Conservation (phyloP, 2,888 invertebrate species). For the Macrophya annulata region DNA sequence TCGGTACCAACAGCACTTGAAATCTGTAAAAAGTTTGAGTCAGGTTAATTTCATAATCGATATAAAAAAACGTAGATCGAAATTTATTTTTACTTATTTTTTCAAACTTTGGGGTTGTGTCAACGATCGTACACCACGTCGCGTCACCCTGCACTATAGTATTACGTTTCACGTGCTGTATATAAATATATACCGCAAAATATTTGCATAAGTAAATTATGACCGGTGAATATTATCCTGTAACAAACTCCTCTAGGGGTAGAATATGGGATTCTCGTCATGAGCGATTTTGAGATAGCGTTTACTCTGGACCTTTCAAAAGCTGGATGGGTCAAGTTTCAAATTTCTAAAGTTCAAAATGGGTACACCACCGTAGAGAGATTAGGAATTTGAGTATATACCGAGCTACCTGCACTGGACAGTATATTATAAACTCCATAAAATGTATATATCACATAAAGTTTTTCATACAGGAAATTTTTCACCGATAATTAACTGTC, state of each 20-base stretch:
- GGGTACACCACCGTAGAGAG: background rate
- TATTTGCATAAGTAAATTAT: slow-evolving; percentile 76
- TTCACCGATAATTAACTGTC: slow-evolving; percentile 54
- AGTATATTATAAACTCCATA: background rate
- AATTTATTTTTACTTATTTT: too few species aligned
- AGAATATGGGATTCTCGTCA: background rate
- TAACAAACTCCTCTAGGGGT: background rate
- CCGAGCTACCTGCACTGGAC: background rate
- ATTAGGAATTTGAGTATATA: background rate
- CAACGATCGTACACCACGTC: background rate
- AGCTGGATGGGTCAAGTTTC: background rate
- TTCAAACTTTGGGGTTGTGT: background rate
- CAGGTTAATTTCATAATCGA: background rate
- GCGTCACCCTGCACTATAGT: background rate
- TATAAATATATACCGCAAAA: slow-evolving; percentile 45
- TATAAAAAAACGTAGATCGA: background rate
- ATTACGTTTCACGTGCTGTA: slow-evolving; percentile 24
- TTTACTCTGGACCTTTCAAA: background rate
- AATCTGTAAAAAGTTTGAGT: background rate
- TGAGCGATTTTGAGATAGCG: background rate
- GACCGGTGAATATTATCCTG: slow-evolving; percentile 67
- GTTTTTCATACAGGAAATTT: slow-evolving; percentile 7
- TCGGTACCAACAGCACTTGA: background rate
- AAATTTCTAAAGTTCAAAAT: background rate
- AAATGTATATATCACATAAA: background rate